phyloP scores from a whole-genome alignment of 2,888 invertebrate species.

The Caenorhabditis macrosperma region DNA sequence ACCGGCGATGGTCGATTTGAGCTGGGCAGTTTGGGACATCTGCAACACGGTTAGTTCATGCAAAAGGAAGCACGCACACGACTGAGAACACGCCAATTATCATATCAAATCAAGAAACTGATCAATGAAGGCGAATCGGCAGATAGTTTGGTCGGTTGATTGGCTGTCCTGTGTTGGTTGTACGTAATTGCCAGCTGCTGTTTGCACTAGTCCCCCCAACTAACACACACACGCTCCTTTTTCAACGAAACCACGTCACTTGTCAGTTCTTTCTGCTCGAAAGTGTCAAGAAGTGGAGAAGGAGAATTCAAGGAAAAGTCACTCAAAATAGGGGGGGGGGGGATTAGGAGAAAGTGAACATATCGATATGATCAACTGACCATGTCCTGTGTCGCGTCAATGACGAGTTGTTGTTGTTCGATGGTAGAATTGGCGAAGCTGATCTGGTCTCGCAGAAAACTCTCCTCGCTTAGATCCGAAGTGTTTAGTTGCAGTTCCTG shows the following conservation, averaged over 20 bases:
- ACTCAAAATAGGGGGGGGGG: background rate
- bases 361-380: constrained; percentile 52
- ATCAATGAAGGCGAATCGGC: constrained; percentile 12
- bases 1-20: constrained; percentile 62
- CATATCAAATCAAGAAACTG: constrained; percentile 33
- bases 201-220: background rate
- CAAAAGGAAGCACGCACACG: constrained; percentile 19
- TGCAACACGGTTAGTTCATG: constrained; percentile 57
- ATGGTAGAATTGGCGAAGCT: constrained; percentile 73
- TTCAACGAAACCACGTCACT: constrained; percentile 32
- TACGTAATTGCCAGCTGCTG: constrained; percentile 46
- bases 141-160: background rate
- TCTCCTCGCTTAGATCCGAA: constrained; percentile 63
- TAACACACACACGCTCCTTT: background rate
- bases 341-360: background rate
- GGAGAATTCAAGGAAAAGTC: background rate
- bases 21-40: constrained; percentile 66
- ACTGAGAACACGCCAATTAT: constrained; percentile 20
- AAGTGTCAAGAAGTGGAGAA: constrained; percentile 5
- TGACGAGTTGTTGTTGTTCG: constrained; percentile 70
- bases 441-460: constrained; percentile 73
- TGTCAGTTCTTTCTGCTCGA: constrained; percentile 20
- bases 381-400: constrained; percentile 69
- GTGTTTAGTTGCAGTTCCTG: constrained; percentile 65
- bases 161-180: constrained; percentile 10